phyloP scores from a whole-genome alignment of 2,113 vertebrate genomes.

The Actenoides hombroni region DNA sequence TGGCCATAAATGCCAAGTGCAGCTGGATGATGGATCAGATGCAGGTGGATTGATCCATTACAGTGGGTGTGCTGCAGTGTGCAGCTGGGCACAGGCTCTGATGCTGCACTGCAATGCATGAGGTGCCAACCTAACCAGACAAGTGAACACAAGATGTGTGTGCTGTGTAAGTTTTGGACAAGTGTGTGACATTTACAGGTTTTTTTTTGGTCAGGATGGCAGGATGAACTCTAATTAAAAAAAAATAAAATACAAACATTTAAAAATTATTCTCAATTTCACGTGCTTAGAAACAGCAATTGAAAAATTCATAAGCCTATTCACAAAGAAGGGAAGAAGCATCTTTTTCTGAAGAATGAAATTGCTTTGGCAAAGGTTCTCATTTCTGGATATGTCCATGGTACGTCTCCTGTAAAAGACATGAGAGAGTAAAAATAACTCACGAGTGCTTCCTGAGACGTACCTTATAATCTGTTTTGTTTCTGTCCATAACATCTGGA shows the following conservation, averaged over 20 bases:
- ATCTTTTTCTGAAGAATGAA: background rate
- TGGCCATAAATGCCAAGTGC: too few species aligned
- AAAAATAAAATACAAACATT: background rate
- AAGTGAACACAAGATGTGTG: background rate
- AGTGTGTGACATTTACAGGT: background rate
- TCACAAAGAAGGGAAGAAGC: background rate
- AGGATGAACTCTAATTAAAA: background rate
- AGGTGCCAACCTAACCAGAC: background rate
- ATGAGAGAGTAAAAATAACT: background rate
- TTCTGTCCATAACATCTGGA: background rate
- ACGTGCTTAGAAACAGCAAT: background rate
- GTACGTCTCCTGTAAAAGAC: background rate
- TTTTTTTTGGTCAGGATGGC: background rate
- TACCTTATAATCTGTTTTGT: background rate
- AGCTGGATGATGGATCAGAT: background rate
- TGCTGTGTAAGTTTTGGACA: background rate
- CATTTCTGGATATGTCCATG: background rate
- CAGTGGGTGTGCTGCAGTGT: rapidly evolving
- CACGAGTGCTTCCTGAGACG: background rate
- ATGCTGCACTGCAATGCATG: background rate
- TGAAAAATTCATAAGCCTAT: background rate
- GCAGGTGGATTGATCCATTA: rapidly evolving
- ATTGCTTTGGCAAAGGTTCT: background rate
- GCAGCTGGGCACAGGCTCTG: rapidly evolving
- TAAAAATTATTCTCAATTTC: background rate